Evolutionary conservation across 2,797 vertebrate genomes (phyloP).

Genomic region (Okamejei kenojei): DNA sequence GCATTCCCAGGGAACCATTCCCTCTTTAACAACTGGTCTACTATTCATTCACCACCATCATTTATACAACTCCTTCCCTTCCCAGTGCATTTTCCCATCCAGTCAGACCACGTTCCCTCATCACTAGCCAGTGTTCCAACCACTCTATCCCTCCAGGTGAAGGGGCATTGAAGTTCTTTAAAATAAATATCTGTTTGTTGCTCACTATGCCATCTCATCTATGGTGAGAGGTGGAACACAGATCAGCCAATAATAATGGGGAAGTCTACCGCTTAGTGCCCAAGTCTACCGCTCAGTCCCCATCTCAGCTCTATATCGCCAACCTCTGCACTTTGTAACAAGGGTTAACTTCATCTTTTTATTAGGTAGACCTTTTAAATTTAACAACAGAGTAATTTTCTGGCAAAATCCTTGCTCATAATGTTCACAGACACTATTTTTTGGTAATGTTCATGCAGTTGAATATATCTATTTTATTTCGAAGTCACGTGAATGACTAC

Average conservation of each 20-base stretch:
- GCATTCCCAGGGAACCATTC: not conserved
- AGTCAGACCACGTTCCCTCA: not conserved
- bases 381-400: not conserved
- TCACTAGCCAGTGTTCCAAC: not conserved
- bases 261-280: not conserved
- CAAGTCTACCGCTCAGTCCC: not conserved
- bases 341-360: not conserved
- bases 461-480: too few relatives aligned
- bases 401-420: too few relatives aligned
- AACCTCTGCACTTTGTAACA: not conserved
- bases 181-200: not conserved
- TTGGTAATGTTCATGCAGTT: too few relatives aligned
- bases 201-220: not conserved
- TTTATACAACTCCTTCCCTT: not conserved
- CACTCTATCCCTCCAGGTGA: too few relatives aligned
- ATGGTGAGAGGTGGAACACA: not conserved
- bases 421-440: too few relatives aligned
- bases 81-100: not conserved
- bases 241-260: too few relatives aligned
- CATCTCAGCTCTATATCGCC: not conserved
- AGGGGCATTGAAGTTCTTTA: not conserved
- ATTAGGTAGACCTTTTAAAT: not conserved
- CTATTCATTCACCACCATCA: not conserved
- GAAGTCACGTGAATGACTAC: too few relatives aligned
- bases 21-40: not conserved